Base-by-base conservation (phyloP, 37 sponge, comb jelly and placozoan genomes). In the Eunapius fragilis region DNA sequence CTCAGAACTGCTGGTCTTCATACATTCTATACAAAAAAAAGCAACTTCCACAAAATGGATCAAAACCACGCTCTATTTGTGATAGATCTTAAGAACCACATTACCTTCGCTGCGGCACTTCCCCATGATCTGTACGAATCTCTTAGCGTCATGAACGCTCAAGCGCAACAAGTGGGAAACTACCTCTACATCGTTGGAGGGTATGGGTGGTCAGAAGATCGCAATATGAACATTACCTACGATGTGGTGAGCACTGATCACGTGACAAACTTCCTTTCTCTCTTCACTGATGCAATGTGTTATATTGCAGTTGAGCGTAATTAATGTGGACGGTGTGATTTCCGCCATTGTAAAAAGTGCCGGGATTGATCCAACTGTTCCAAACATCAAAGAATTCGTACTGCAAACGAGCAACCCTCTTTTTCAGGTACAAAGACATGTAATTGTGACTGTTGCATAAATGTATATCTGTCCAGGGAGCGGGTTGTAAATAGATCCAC, bases 131-230 rank as follows among this genome's bases (percentile, higher is more conserved):
- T 41, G 41, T 77, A 35, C 45, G 3, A 77, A 22, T 37, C 45
- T 2, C 35, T 77, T 14, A 38, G 45, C 22, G 35, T 77, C 41
- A 38, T 41, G 45, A 77, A 77, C 36, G 78, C 78, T 26, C 78
- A 77, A 34, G 31, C 76, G 4, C 25, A 24, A 31, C 76, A 77
- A n/a, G 38, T 77, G 36, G 17, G 36, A 30, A 77, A 77, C 78
- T 77, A 34, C n/a, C 78, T 77, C 0, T 77, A 34, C 45, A n/a
- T 77, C 36, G 78, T 34, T 33, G 78, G 78, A 35, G 78, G 78
- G 24, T 77, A 77, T 77, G 78, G 78, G 2, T 77, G 36, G 26
- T 17, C 22, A 13, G 2, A 35, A 23, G 35, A 26, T 77, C 38
- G 1, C 0, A 14, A 77, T 13, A 24, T 2, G 12, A 75, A 33